Conservation (phyloP, 2,888 invertebrate genomes). For the Prostheceraeus crozeri region DNA sequence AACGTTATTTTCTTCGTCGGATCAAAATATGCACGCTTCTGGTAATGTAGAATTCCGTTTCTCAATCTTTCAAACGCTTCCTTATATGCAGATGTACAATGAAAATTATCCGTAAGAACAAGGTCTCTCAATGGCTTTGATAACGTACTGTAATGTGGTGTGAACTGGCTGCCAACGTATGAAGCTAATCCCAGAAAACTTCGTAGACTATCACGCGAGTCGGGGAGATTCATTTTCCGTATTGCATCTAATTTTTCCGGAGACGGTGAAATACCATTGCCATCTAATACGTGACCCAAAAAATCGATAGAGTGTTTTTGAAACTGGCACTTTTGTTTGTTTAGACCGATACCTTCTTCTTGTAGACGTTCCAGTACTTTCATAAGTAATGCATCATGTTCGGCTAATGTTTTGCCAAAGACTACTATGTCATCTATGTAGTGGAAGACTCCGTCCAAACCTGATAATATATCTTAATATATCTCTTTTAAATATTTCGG, state of each 20-base stretch:
- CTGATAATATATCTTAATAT: constrained; percentile 9
- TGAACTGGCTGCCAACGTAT: constrained; percentile 16
- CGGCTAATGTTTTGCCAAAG: neutral
- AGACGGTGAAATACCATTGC: constrained; percentile 17
- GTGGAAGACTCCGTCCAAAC: constrained; percentile 5
- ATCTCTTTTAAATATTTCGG: constrained; percentile 21
- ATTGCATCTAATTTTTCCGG: constrained; percentile 13
- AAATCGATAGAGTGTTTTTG: constrained; percentile 6
- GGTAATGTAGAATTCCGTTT: neutral
- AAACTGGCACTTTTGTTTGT: constrained; percentile 30
- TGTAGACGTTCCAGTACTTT: constrained; percentile 25
- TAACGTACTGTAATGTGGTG: constrained; percentile 26
- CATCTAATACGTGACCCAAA: constrained; percentile 20
- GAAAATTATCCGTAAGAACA: constrained; percentile 17
- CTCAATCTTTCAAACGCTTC: constrained; percentile 15
- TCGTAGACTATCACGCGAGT: constrained; percentile 10
- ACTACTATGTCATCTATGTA: constrained; percentile 1
- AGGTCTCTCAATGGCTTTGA: constrained; percentile 10
- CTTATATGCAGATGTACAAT: constrained; percentile 13
- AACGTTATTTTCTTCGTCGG: neutral
- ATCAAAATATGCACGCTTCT: constrained; percentile 23
- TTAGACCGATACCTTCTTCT: constrained; percentile 27
- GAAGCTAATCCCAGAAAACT: constrained; percentile 23
- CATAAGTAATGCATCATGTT: too few relatives aligned
- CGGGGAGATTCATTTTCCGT: neutral